Base-by-base conservation (phyloP, 2,113 vertebrate genomes). In the Mustela lutreola region DNA sequence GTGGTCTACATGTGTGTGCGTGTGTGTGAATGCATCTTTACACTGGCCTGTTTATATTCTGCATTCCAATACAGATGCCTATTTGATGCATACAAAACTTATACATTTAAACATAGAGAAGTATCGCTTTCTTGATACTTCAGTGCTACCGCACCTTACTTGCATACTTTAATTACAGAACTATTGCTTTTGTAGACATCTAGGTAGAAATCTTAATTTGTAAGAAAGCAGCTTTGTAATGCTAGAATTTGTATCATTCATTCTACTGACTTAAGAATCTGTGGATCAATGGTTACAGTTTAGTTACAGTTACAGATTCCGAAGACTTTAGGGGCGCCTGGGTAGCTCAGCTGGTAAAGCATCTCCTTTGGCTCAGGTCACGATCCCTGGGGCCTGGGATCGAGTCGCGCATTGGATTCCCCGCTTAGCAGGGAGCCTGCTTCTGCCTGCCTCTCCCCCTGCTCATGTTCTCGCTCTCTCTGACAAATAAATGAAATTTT, bases 191-290 rank as follows among this genome's bases (percentile, higher is more conserved):
- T 75, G 22, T 33, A 87, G 45, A 75, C 31, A 79, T 45, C 5
- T 42, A 78, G 76, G 42, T 12, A 50, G 71, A 82, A 70, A 84
- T 70, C 63, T 83, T 39, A 86, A 86, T 36, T 24, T 78, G 3
- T 3, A 84, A 78, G 90, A 96, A 67, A 78, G 16, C 21, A 50
- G 19, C 50, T 79, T 81, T 89, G 26, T 65, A 92, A 36, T 16
- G 80, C 24, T 60, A 81, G 45, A 84, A 80, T 58, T 81, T 45
- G 22, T 31, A 24, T 48, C 53, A 71, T 39, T 65, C 0, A 53
- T 36, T 88, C 73, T 94, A 26, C 8, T 71, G 81, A 90, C 50
- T 92, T 97, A 56, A 87, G 84, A 58, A 62, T 80, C 67, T 94
- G 50, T 63, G 56, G 71, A 39, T 88, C 36, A 62, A 88, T 67